Conservation (phyloP, 2,888 invertebrate genomes). For the Netelia fuscicornis region DNA sequence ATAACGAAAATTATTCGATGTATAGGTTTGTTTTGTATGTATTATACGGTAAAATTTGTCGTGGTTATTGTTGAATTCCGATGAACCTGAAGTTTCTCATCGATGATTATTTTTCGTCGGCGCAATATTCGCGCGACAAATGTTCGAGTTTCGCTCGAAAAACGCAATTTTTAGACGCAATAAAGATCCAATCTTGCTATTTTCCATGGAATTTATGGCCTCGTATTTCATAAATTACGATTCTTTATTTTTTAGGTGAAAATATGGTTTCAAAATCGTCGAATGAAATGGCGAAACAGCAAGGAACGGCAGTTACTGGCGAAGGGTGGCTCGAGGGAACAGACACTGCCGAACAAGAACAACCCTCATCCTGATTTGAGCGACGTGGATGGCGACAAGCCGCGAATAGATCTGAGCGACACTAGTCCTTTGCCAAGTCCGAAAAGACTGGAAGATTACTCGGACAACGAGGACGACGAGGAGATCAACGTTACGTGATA, state of each 20-base stretch:
- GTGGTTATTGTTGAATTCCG: too few species aligned
- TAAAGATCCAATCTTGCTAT: background rate
- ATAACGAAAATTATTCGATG: background rate
- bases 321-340: conserved; percentile 96
- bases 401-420: conserved; percentile 87
- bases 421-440: conserved; percentile 82
- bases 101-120: background rate
- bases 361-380: conserved; percentile 98
- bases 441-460: conserved; percentile 84
- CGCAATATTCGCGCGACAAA: too few species aligned
- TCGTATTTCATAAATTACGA: background rate
- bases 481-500: conserved; percentile 96
- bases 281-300: conserved; percentile 99
- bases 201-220: background rate
- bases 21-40: background rate
- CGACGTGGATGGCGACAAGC: conserved; percentile 94
- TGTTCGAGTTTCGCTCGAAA: background rate
- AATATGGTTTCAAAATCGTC: conserved; percentile 98
- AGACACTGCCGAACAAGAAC: conserved; percentile 98
- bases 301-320: conserved; percentile 98
- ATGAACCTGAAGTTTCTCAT: too few species aligned
- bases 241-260: conserved; percentile 87
- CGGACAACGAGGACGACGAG: conserved; percentile 89
- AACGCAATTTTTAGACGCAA: background rate
- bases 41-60: background rate